Base-by-base conservation (phyloP, 1,140 invertebrate species). In the Nebria ingens region DNA sequence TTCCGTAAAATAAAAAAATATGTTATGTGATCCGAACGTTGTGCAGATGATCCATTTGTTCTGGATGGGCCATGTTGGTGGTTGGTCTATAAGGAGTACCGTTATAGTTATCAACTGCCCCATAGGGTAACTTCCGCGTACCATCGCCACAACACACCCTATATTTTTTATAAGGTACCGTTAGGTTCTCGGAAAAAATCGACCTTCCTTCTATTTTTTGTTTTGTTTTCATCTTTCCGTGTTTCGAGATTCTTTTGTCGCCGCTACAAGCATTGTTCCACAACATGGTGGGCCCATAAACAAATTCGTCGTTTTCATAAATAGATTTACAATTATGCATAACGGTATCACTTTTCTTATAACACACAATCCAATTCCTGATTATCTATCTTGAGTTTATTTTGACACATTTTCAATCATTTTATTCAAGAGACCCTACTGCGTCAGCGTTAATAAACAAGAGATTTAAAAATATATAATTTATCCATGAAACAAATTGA, bases 261-360 rank as follows among this genome's bases (percentile, higher is more conserved):
- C n/a, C n/a, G n/a, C n/a, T n/a, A n/a, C n/a, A n/a, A n/a, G 40
- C 40, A 45, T 45, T 45, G 40, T 45, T 45, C 40, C 40, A 29
- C 25, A 29, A 6, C 25, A 13, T 29, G 25, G 25, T 29, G 4
- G 25, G 25, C 25, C 25, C 25, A 29, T 29, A n/a, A n/a, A n/a
- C n/a, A n/a, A n/a, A n/a, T n/a, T n/a, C n/a, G n/a, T 34, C n/a
- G 25, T 34, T 34, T n/a, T 34, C 6, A 6, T 9, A 6, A 34
- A n/a, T n/a, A 34, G 6, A 34, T 9, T 34, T 34, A 9, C 25
- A n/a, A 34, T n/a, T 6, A n/a, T 6, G 6, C 25, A 34, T 34
- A 34, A 34, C 6, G 6, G 25, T 34, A n/a, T 34, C 25, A n/a
- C 25, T 34, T 34, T n/a, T 34, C 25, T 6, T 34, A n/a, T 34